Percentiles rank a stretch among this genome's conserved stretches.
Conservation (phyloP, 2,113 vertebrate species). For the Anguilla rostrata region DNA sequence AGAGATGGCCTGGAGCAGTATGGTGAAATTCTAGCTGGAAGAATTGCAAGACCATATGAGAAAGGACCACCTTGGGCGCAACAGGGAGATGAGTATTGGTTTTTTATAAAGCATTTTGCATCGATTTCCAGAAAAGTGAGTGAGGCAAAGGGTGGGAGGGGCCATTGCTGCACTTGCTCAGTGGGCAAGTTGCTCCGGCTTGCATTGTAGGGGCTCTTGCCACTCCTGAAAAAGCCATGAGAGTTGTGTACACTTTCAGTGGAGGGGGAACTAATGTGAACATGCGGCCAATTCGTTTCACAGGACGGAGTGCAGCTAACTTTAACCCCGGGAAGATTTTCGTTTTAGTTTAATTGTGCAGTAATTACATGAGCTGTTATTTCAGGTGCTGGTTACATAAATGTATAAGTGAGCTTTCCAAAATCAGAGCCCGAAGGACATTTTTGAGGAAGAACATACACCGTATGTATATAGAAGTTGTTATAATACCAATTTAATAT, state of each 20-base stretch:
- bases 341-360: too few species aligned
- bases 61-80: conserved; percentile 75
- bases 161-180: conserved; percentile 53
- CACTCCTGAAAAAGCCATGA: conserved; percentile 36
- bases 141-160: conserved; percentile 43
- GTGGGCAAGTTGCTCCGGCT: conserved; percentile 47
- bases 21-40: conserved; percentile 84
- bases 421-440: neutral
- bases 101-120: conserved; percentile 83
- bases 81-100: conserved; percentile 79
- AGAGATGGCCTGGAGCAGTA: conserved; percentile 75
- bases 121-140: conserved; percentile 78
- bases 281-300: conserved; percentile 37
- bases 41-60: conserved; percentile 81
- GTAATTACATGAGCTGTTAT: too few species aligned
- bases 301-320: conserved; percentile 16
- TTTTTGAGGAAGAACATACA: neutral
- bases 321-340: too few species aligned
- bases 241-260: neutral
- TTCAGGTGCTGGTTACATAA: too few species aligned
- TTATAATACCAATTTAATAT: neutral
- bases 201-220: conserved; percentile 49
- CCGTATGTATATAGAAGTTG: too few species aligned
- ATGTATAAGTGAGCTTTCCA: conserved; percentile 25
- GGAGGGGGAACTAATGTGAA: conserved; percentile 43